Evolutionary conservation across 1,140 invertebrate genomes (phyloP).

Genomic region (Penaeus vannamei): DNA sequence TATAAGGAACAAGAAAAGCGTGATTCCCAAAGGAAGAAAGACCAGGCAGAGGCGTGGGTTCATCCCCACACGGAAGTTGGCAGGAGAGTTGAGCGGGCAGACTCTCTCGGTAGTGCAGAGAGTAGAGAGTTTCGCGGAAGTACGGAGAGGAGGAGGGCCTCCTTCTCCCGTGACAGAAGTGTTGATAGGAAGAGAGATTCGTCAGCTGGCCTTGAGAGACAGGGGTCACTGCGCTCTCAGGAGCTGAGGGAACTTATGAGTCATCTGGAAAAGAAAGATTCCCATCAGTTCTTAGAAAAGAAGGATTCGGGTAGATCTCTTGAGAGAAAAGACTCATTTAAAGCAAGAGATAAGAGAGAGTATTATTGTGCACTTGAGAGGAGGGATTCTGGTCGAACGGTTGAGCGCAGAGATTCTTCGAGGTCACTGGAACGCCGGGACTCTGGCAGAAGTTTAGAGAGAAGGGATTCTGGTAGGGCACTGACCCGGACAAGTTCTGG

Average conservation of each 20-base stretch:
- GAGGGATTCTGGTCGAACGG: conserved; percentile 21
- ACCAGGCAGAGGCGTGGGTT: background rate
- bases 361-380: background rate
- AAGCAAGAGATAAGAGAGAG: no score
- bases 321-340: background rate
- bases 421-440: background rate
- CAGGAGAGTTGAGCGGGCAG: conserved; percentile 31
- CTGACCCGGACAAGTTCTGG: background rate
- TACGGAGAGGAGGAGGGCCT: conserved; percentile 8
- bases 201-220: background rate
- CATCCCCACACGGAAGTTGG: conserved; percentile 6
- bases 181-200: conserved; percentile 23
- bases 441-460: background rate
- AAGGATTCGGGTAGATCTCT: conserved; percentile 13
- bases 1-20: conserved; percentile 48
- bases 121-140: conserved; percentile 48
- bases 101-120: conserved; percentile 12
- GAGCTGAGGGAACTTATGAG: conserved; percentile 9
- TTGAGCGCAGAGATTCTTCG: background rate
- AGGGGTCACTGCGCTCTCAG: background rate
- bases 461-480: conserved; percentile 1
- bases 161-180: background rate
- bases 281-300: conserved; percentile 23
- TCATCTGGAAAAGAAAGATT: conserved; percentile 13
- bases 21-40: conserved; percentile 12